Evolutionary conservation across 2,113 vertebrate genomes (phyloP).

Genomic region (Apodemus speciosus): DNA sequence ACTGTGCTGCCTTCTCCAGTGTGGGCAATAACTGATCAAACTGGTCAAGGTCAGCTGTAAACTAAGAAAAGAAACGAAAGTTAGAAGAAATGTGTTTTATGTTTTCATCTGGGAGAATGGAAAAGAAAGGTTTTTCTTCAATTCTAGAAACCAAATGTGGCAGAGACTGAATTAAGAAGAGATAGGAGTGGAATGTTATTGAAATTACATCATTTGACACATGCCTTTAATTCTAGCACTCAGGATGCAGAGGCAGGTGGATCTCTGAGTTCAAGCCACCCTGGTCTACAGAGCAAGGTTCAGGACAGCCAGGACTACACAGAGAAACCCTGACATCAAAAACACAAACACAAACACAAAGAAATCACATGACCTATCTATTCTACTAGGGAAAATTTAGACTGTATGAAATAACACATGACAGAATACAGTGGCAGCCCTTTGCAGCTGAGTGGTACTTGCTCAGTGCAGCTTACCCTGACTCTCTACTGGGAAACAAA

Average conservation of each 20-base stretch:
- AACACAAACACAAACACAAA: not conserved
- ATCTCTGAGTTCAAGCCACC: not conserved
- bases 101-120: conserved; percentile 7
- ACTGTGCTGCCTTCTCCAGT: conserved; percentile 86
- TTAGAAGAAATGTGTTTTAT: conserved; percentile 32
- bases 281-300: not conserved
- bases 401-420: conserved; percentile 4
- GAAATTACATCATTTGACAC: not conserved
- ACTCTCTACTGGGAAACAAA: conserved; percentile 13
- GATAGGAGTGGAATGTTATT: not conserved
- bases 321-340: not conserved
- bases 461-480: conserved; percentile 28
- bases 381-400: conserved; percentile 10
- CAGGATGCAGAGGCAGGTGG: not conserved
- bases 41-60: conserved; percentile 89
- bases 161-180: conserved; percentile 51
- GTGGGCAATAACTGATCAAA: conserved; percentile 91
- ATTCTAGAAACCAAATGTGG: conserved; percentile 43
- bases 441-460: not conserved
- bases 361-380: not conserved
- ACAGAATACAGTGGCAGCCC: not conserved
- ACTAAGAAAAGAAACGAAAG: conserved; percentile 72
- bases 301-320: not conserved
- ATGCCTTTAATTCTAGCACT: not conserved
- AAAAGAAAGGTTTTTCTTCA: conserved; percentile 55